Conservation (phyloP, 2,888 invertebrate species). For the Cynaeus angustus region DNA sequence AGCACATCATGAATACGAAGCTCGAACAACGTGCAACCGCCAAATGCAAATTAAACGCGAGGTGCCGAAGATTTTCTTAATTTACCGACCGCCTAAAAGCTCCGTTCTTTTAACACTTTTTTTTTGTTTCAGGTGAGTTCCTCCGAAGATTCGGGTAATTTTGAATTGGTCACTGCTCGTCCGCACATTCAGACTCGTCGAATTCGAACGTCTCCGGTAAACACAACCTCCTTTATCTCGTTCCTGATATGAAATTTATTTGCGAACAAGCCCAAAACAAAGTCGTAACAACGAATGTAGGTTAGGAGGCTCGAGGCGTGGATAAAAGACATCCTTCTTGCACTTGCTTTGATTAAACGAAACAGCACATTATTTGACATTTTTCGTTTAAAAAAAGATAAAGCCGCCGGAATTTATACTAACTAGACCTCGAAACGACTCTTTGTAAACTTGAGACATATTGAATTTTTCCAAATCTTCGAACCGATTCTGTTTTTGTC, state of each 20-base stretch:
- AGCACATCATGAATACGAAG: constrained; percentile 46
- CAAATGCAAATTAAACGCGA: constrained; percentile 32
- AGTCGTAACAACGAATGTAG: constrained; percentile 65
- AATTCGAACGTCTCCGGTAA: constrained; percentile 37
- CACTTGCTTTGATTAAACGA: constrained; percentile 53
- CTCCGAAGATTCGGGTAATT: no score
- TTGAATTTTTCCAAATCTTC: constrained; percentile 40
- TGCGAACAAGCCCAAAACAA: constrained; percentile 64
- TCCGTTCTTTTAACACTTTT: no score
- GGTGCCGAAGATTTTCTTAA: neutral
- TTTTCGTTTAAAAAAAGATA: constrained; percentile 18
- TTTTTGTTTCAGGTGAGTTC: no score
- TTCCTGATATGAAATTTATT: constrained; percentile 63
- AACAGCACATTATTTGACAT: constrained; percentile 40
- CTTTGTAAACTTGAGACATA: constrained; percentile 33
- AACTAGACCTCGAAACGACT: constrained; percentile 19
- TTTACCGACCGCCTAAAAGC: no score
- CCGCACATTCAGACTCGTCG: constrained; percentile 1
- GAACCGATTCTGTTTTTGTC: constrained; percentile 36
- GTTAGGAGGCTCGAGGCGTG: constrained; percentile 57
- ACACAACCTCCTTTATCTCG: constrained; percentile 33
- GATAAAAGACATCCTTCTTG: constrained; percentile 53
- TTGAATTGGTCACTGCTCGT: neutral
- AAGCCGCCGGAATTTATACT: constrained; percentile 18
- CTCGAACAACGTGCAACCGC: constrained; percentile 17